Evolutionary conservation across 2,797 vertebrate species (phyloP).

Genomic region (Cheracebus regulus): DNA sequence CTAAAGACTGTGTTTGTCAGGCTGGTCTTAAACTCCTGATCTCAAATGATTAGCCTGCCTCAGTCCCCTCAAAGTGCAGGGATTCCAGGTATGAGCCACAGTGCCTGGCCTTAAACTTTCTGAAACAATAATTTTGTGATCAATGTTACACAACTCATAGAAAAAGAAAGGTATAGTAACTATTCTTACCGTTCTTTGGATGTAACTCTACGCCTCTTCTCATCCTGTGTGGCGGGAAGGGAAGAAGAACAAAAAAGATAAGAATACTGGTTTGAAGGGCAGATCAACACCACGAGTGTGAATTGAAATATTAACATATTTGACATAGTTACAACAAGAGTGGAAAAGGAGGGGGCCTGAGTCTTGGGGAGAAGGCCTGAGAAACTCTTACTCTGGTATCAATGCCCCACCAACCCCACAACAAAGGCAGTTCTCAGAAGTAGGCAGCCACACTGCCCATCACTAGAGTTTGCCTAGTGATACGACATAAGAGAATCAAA

Average conservation of each 20-base stretch:
- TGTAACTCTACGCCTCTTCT: constrained; percentile 93
- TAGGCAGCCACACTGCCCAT: too few species aligned
- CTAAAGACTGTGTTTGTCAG: too few species aligned
- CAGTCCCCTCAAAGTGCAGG: too few species aligned
- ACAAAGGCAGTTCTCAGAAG: not conserved
- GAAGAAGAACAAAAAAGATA: not conserved
- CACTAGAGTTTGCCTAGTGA: not conserved
- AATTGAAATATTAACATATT: not conserved
- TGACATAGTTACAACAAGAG: not conserved
- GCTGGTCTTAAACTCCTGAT: too few species aligned
- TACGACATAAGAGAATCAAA: not conserved
- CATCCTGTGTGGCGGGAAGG: constrained; percentile 86
- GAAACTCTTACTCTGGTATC: not conserved
- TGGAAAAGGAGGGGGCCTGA: not conserved
- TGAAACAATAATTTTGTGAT: not conserved
- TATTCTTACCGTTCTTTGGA: constrained; percentile 86
- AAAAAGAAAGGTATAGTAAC: not conserved
- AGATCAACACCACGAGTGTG: not conserved
- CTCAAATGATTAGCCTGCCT: too few species aligned
- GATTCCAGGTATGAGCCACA: too few species aligned
- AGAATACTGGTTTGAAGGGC: not conserved
- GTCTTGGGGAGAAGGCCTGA: not conserved
- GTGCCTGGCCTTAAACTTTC: not conserved
- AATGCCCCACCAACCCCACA: not conserved
- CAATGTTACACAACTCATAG: not conserved